Conservation (phyloP, 2,797 vertebrate species). For the Morelia viridis region DNA sequence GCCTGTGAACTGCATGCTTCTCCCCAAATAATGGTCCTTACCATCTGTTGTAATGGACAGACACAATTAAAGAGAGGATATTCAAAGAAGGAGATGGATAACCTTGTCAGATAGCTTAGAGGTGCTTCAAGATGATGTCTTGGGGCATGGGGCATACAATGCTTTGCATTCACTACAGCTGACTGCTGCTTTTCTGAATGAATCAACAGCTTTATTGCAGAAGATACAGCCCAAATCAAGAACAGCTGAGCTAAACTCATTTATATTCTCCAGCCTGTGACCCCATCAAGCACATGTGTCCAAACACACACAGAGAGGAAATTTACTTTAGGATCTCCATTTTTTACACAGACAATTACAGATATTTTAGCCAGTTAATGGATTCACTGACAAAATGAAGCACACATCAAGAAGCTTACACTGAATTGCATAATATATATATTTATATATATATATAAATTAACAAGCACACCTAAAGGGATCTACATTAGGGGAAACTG, state of each 20-base stretch:
- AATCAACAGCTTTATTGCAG: too few species aligned
- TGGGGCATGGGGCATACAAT: too few species aligned
- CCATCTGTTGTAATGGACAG: too few species aligned
- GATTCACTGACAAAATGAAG: too few species aligned
- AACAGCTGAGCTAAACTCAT: too few species aligned
- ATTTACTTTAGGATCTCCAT: not conserved
- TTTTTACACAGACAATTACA: not conserved
- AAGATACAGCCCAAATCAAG: not conserved
- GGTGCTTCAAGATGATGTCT: not conserved
- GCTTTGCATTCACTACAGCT: too few species aligned
- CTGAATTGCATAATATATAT: too few species aligned
- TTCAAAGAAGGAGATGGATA: not conserved
- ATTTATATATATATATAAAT: too few species aligned
- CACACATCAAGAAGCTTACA: too few species aligned
- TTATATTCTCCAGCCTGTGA: too few species aligned
- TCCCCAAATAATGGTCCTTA: not conserved
- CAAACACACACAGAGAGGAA: not conserved
- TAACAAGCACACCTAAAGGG: not conserved
- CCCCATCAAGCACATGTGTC: not conserved
- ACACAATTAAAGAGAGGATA: not conserved
- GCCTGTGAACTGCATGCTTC: not conserved
- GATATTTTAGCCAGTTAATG: not conserved
- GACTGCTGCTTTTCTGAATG: too few species aligned
- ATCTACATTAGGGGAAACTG: not conserved
- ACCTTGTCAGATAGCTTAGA: not conserved